A percentile compares a stretch with the other conserved stretches of the same genome.
These are phyloP conservation scores for Brachyhypopomus occidentalis DNA, from an alignment of 2,113 vertebrate genomes.

Conservation along the genomic window DNA sequence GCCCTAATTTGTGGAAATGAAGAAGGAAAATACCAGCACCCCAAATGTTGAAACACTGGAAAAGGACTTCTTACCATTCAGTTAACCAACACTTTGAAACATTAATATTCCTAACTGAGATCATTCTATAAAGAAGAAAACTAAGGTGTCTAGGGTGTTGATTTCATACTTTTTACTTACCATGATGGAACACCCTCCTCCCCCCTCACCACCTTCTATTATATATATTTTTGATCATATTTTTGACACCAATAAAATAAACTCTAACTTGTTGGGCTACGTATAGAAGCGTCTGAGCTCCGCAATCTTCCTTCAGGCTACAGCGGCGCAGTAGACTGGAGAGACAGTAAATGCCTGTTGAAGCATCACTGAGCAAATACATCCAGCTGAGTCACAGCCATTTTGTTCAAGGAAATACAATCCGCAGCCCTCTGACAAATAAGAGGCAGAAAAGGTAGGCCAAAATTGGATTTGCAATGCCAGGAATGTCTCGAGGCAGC, in stretches of 20 bases:
- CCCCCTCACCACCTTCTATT: conserved; percentile 24
- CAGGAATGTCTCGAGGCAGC: conserved; percentile 53
- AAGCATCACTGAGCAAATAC: conserved; percentile 74
- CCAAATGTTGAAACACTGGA: conserved; percentile 2
- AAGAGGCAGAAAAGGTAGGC: conserved; percentile 46
- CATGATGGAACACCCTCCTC: conserved; percentile 7
- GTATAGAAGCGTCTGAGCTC: conserved; percentile 63
- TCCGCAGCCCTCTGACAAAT: conserved; percentile 59
- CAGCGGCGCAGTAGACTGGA: conserved; percentile 64
- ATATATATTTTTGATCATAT: conserved; percentile 31
- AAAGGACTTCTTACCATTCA: not conserved
- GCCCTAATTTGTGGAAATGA: conserved; percentile 26
- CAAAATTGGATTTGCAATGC: conserved; percentile 63
- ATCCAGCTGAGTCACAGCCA: conserved; percentile 64
- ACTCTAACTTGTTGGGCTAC: conserved; percentile 60
- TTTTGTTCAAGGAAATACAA: conserved; percentile 71
- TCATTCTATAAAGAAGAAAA: not conserved
- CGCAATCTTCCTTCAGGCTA: conserved; percentile 64
- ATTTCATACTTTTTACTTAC: conserved; percentile 14
- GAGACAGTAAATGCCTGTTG: conserved; percentile 70
- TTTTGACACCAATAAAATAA: conserved; percentile 60
- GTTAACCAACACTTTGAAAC: not conserved
- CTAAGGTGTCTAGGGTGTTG: not conserved
- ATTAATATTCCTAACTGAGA: not conserved
- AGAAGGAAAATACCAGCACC: conserved; percentile 22